phyloP scores from a whole-genome alignment of 2,888 invertebrate genomes.

The Scaptomyza flava region DNA sequence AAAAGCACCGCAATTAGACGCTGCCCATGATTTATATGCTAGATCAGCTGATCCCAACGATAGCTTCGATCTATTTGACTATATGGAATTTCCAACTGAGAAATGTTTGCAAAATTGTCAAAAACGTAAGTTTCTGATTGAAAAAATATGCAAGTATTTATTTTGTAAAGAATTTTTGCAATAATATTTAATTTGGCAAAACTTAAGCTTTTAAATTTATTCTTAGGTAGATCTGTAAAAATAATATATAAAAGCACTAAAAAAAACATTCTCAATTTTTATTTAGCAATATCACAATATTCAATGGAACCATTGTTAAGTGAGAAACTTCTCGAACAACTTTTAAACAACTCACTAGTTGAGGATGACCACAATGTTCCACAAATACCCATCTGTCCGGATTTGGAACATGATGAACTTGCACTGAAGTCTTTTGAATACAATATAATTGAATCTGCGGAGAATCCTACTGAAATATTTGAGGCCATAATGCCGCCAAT shows the following conservation, averaged over 20 bases:
- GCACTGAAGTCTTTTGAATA: background rate
- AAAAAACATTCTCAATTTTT: background rate
- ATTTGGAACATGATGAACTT: conserved; percentile 7
- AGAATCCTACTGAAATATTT: background rate
- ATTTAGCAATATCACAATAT: conserved; percentile 9
- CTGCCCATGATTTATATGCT: conserved; percentile 14
- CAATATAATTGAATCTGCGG: background rate
- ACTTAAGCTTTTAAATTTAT: too few species aligned
- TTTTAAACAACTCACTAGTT: conserved; percentile 8
- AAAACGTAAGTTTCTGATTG: conserved; percentile 25
- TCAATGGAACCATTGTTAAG: conserved; percentile 15
- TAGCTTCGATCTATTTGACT: conserved; percentile 35
- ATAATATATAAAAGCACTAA: background rate
- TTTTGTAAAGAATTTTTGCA: too few species aligned
- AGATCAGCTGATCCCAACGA: conserved; percentile 9
- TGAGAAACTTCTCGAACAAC: conserved; percentile 23
- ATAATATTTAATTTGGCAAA: too few species aligned
- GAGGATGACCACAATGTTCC: conserved; percentile 3
- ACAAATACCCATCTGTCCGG: background rate
- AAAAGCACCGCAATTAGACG: background rate
- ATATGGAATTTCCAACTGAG: conserved; percentile 42
- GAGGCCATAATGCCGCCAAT: conserved; percentile 1
- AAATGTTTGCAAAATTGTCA: conserved; percentile 41
- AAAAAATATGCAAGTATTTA: too few species aligned
- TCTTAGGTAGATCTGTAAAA: too few species aligned